Evolutionary conservation across 2,888 invertebrate species (phyloP).

Genomic region (Acronicta leporina): DNA sequence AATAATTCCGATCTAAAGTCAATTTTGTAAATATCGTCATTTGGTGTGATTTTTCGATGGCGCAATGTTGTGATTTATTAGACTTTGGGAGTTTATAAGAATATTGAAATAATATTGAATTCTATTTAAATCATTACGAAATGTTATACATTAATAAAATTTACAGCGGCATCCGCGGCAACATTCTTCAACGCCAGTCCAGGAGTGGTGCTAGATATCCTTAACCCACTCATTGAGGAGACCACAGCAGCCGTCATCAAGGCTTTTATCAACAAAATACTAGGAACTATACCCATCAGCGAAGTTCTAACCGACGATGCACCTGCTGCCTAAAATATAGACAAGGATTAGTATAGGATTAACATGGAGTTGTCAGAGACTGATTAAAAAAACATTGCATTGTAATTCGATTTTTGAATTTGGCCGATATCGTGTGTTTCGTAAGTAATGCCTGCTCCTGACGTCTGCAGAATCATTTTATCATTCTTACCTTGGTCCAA

Average conservation of each 20-base stretch:
- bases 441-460: too few relatives aligned
- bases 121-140: too few relatives aligned
- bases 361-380: not conserved
- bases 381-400: not conserved
- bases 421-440: not conserved
- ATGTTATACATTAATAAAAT: slow-evolving; percentile 1
- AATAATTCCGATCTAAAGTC: too few relatives aligned
- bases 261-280: slow-evolving; percentile 89
- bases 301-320: slow-evolving; percentile 85
- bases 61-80: too few relatives aligned
- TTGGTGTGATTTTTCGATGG: too few relatives aligned
- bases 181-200: slow-evolving; percentile 92
- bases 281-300: slow-evolving; percentile 88
- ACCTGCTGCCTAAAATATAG: slow-evolving; percentile 21
- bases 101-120: too few relatives aligned
- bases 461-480: too few relatives aligned
- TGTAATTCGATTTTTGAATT: not conserved
- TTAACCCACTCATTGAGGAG: slow-evolving; percentile 92
- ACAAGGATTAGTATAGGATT: slow-evolving; percentile 11
- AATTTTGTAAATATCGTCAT: too few relatives aligned
- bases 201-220: slow-evolving; percentile 90
- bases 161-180: slow-evolving; percentile 91
- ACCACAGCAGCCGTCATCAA: slow-evolving; percentile 90
- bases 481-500: too few relatives aligned
- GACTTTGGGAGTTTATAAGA: too few relatives aligned